Evolutionary conservation across 2,888 invertebrate genomes (phyloP), one percentile per base, ranked within the genome.

Genomic region (Mesorhabditis belari): DNA sequence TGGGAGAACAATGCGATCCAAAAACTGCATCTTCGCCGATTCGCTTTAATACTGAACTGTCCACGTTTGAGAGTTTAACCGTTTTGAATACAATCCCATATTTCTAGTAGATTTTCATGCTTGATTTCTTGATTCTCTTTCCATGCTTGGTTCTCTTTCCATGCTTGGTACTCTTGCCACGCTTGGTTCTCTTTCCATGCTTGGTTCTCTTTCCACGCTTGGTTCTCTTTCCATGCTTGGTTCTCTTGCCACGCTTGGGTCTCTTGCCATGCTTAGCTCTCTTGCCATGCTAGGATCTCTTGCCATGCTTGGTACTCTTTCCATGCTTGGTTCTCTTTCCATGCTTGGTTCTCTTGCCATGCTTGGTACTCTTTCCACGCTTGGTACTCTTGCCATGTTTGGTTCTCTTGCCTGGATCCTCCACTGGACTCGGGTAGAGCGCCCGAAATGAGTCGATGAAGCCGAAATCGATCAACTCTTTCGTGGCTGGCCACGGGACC

Each of bases 401-500:
- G 4, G 5, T 29, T 4, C 6, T 28, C 35, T 9, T 24, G 60
- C 71, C 73, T 9, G 74, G 75, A 51, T 67, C 25, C 21, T 58
- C 49, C 1, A 62, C 19, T 17, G 69, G 65, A 60, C 73, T 63
- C 0, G 76, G 77, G 54, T 77, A 65, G 3, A 75, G 59, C 24
- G 68, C 62, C 21, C 77, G 59, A 57, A 60, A 77, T 2, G 71
- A 65, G 60, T 77, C 77, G 2, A 55, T 61, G 50, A 77, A 66
- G 5, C 67, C 68, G 5, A 56, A 49, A n/a, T 74, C 63, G 5
- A 63, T 61, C 17, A 77, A 54, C 12, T 66, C 54, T 57, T 67
- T 70, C 1, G 75, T 73, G 4, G 73, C 70, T 2, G 77, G 77
- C 75, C 73, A 77, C 26, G 55, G 25, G 6, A 73, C 65, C 5